Evolutionary conservation across 1,140 invertebrate genomes (phyloP).

Genomic region (Achroia grisella): DNA sequence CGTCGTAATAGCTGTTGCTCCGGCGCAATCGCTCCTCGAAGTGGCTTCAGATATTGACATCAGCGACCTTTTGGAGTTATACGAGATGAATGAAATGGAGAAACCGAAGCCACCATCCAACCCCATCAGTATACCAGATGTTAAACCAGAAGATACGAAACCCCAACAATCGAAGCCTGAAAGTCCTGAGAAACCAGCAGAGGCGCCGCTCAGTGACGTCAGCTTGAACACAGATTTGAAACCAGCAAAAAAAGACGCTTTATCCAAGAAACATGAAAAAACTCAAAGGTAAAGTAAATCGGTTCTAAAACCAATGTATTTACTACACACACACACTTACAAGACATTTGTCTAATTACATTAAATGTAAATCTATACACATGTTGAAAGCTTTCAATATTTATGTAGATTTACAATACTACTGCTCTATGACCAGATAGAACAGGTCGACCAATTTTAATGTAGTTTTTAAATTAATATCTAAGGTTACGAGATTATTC

Average conservation of each 20-base stretch:
- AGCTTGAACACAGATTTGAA: constrained; percentile 24
- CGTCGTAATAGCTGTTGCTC: constrained; percentile 77
- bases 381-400: no score
- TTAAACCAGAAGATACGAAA: constrained; percentile 22
- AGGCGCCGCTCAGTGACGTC: constrained; percentile 34
- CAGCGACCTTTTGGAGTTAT: constrained; percentile 43
- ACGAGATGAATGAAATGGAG: constrained; percentile 34
- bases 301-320: not conserved
- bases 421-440: no score
- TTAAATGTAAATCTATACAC: no score
- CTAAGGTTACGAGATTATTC: no score
- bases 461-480: no score
- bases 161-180: constrained; percentile 26
- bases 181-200: constrained; percentile 15
- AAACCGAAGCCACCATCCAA: constrained; percentile 31
- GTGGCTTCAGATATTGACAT: constrained; percentile 43
- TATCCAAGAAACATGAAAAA: constrained; percentile 44
- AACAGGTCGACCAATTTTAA: no score
- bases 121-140: not conserved
- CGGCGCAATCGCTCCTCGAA: constrained; percentile 71
- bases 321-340: not conserved
- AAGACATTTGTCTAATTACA: constrained; percentile 1
- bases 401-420: no score
- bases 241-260: constrained; percentile 41
- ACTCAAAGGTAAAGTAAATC: constrained; percentile 38